Evolutionary conservation across 2,888 invertebrate genomes (phyloP).

Genomic region (Cephonodes hylas): DNA sequence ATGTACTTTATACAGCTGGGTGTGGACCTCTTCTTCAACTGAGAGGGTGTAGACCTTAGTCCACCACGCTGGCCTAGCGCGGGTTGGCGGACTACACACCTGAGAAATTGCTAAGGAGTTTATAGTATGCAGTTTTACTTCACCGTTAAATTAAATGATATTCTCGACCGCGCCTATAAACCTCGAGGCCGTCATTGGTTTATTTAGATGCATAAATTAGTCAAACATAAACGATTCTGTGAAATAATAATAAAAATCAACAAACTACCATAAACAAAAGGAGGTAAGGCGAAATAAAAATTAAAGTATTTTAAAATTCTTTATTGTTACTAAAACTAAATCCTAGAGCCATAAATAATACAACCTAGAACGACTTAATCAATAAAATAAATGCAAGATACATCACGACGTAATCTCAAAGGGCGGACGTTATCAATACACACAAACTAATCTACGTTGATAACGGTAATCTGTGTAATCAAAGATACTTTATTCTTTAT

Average conservation of each 20-base stretch:
- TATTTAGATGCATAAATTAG: too few species aligned
- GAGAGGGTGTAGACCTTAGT: too few species aligned
- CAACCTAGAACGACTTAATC: background rate
- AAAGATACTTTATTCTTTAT: background rate
- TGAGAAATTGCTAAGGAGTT: background rate
- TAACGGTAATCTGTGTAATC: background rate
- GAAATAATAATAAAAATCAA: background rate
- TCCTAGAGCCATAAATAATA: conserved; percentile 4
- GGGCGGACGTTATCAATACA: background rate
- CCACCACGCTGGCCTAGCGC: too few species aligned
- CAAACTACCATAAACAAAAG: background rate
- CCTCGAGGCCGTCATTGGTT: too few species aligned
- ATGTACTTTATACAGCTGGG: too few species aligned
- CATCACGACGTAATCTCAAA: conserved; percentile 14
- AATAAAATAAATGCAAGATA: conserved; percentile 27
- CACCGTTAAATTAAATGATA: too few species aligned
- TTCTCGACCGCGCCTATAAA: too few species aligned
- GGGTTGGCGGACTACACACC: too few species aligned
- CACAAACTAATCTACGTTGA: background rate
- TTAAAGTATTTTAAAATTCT: conserved; percentile 2
- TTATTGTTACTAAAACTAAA: background rate
- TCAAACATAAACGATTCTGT: too few species aligned
- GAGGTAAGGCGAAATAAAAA: background rate
- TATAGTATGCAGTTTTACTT: too few species aligned
- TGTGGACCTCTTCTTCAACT: too few species aligned